A percentile compares a stretch with the other conserved stretches of the same genome.
Evolutionary conservation across 2,888 invertebrate species (phyloP).

Genomic region (Adela reaumurella): DNA sequence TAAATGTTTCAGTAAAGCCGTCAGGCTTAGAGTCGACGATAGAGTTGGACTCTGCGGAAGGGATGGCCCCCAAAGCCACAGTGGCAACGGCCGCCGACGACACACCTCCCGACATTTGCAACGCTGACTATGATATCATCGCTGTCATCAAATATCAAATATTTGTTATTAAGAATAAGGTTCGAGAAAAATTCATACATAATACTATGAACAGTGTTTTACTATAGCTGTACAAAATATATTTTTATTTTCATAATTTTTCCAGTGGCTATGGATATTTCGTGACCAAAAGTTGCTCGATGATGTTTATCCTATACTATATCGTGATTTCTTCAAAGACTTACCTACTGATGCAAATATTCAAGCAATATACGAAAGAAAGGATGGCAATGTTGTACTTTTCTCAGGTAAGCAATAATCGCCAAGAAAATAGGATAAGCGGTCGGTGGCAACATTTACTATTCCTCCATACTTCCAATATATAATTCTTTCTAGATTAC

Average conservation of each 20-base stretch:
- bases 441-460: no score
- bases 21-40: conserved; percentile 23
- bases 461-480: no score
- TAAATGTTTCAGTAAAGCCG: not conserved
- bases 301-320: not conserved
- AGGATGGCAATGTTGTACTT: conserved; percentile 65
- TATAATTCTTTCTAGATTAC: no score
- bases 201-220: no score
- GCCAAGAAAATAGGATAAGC: no score
- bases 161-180: conserved; percentile 57
- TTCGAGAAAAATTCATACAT: no score
- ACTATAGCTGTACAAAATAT: no score
- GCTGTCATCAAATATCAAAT: conserved; percentile 58
- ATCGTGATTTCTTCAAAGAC: conserved; percentile 44
- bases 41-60: conserved; percentile 31
- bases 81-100: conserved; percentile 21
- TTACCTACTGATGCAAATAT: not conserved
- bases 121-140: conserved; percentile 65
- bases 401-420: conserved; percentile 53
- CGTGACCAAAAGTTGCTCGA: not conserved
- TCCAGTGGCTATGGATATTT: not conserved
- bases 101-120: conserved; percentile 60
- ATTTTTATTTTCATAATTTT: no score
- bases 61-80: conserved; percentile 17
- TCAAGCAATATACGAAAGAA: conserved; percentile 63